These are phyloP conservation scores for Cariama cristata DNA, from an alignment of 2,113 vertebrate species.

Conservation along the genomic window DNA sequence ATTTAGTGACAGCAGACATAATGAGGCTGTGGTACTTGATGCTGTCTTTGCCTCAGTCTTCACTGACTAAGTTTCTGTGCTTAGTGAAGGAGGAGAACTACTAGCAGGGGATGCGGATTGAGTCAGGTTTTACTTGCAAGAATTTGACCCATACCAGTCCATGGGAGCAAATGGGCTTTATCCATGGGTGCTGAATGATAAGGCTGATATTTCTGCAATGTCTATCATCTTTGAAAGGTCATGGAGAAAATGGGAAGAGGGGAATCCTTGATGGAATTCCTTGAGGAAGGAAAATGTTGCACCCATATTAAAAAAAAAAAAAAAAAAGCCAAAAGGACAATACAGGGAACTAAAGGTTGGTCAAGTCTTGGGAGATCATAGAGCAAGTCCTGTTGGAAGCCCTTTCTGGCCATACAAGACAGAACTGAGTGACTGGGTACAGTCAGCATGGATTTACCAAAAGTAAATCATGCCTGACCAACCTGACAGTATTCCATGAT, in stretches of 20 bases:
- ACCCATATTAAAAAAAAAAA: not conserved
- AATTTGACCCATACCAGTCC: not conserved
- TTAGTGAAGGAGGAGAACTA: not conserved
- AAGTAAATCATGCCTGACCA: not conserved
- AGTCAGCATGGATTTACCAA: not conserved
- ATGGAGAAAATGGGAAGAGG: not conserved
- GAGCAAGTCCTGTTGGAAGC: not conserved
- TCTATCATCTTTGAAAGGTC: not conserved
- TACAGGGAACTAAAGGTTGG: not conserved
- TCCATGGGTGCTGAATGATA: not conserved
- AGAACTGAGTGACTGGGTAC: not conserved
- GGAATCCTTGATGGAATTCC: not conserved
- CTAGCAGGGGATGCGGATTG: not conserved
- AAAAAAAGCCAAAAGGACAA: not conserved
- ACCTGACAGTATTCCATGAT: not conserved
- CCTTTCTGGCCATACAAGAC: not conserved
- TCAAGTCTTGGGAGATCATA: not conserved
- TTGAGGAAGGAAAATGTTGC: not conserved
- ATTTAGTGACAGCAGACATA: not conserved
- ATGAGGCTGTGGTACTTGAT: not conserved
- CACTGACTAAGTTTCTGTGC: not conserved
- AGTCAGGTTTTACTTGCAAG: not conserved
- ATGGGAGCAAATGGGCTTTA: not conserved
- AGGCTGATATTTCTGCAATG: not conserved
- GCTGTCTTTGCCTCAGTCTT: not conserved